Evolutionary conservation across 2,888 invertebrate genomes (phyloP), one percentile per base, ranked within the genome.

Genomic region (Acheta domesticus): DNA sequence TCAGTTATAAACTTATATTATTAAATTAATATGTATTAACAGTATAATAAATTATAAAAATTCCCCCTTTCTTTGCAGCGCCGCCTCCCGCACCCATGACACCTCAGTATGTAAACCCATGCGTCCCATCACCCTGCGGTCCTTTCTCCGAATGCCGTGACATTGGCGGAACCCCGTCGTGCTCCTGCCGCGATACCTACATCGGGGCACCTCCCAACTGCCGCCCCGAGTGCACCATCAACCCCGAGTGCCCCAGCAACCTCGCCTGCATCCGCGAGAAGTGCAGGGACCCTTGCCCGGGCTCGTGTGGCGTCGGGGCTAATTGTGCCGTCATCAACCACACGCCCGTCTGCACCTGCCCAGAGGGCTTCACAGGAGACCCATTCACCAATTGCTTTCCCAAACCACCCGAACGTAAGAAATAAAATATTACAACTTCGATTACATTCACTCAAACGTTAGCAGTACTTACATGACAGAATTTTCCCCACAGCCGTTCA

Each of bases 81-180:
- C 82, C 82, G 50, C 83, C 82, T 62, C 75, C 80, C 16, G 79
- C 77, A 49, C 79, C 80, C 14, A 73, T 75, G 21, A 48, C 75
- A 19, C 50, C 81, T 80, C 83, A 84, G 77, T 49, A 83, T 83
- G 83, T 83, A 80, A 85, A 86, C 82, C 89, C 89, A 12, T 95
- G 95, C 85, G 85, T 91, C 79, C 94, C 94, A 48, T 92, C 93
- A 74, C 94, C 94, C 1, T 95, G 95, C 85, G 95, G 95, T 48
- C 90, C 92, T 49, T 93, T 93, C 85, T 91, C 94, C 4, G 89
- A 92, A 84, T 95, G 95, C 84, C 48, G 79, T 48, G 82, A 82
- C 74, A 80, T 81, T 23, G 80, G 81, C 74, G 82, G 82, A 12
- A 75, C 80, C 16, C 82, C 87, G 49, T 84, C 86, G 20, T 88